These are phyloP conservation scores for Saguinus oedipus DNA, from an alignment of 2,797 vertebrate genomes.

Conservation along the genomic window DNA sequence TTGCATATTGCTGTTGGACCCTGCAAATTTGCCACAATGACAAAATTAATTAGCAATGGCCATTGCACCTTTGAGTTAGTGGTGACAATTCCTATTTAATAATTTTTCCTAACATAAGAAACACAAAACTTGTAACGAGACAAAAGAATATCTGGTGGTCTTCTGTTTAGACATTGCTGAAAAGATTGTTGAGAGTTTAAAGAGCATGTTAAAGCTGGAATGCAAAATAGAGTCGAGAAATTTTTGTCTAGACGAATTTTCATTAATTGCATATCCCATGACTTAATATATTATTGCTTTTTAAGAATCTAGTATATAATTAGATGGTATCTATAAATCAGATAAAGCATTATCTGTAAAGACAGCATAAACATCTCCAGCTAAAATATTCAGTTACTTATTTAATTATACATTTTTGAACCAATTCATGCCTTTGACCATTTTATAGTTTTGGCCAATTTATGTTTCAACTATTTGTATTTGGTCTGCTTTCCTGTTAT, in stretches of 20 bases:
- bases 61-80: neutral
- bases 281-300: neutral
- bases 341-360: neutral
- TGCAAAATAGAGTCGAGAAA: neutral
- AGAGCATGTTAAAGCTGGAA: neutral
- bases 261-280: neutral
- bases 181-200: neutral
- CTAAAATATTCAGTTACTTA: neutral
- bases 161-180: neutral
- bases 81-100: neutral
- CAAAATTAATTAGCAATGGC: neutral
- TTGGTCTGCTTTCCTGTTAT: neutral
- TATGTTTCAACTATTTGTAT: neutral
- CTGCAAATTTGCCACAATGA: neutral
- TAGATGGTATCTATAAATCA: neutral
- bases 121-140: neutral
- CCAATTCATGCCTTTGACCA: neutral
- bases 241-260: neutral
- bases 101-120: neutral
- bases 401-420: slow-evolving; percentile 19
- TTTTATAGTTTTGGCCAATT: neutral
- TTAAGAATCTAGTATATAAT: neutral
- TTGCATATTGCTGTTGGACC: neutral
- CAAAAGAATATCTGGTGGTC: neutral
- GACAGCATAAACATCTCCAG: neutral